These are phyloP conservation scores for Hesperophylax magnus DNA, from an alignment of 1,140 invertebrate genomes.

Conservation along the genomic window DNA sequence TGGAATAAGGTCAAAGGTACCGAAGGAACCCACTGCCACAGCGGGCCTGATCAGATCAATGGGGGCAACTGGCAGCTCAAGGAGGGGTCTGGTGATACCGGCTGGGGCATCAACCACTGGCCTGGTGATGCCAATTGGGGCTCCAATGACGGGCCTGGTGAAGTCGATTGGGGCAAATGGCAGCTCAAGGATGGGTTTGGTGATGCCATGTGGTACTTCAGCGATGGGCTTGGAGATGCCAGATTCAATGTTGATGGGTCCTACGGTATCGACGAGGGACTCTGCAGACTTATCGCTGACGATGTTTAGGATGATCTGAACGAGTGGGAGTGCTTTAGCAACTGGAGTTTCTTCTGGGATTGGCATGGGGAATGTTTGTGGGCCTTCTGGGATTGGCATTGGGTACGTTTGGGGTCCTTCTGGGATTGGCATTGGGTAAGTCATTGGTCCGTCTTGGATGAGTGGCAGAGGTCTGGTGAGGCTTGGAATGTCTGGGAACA, in stretches of 20 bases:
- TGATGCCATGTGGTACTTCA: background rate
- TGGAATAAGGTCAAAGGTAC: conserved; percentile 5
- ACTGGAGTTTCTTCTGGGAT: conserved; percentile 8
- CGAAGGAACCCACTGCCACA: background rate
- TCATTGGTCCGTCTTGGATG: background rate
- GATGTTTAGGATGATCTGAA: conserved; percentile 16
- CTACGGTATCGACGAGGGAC: background rate
- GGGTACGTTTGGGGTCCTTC: background rate
- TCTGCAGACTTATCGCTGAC: background rate
- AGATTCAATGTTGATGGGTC: background rate
- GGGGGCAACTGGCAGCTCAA: background rate
- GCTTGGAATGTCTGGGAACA: background rate
- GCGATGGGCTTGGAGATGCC: background rate
- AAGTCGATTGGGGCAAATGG: background rate
- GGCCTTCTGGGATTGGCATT: background rate
- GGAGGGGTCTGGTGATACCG: background rate
- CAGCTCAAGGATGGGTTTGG: too few species aligned
- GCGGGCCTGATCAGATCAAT: background rate
- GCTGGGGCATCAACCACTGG: conserved; percentile 1
- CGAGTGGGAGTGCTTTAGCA: background rate
- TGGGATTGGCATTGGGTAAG: background rate
- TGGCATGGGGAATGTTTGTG: background rate
- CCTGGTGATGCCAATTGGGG: background rate
- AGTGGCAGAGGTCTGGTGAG: conserved; percentile 3
- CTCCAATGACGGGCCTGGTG: background rate